Percentiles rank a stretch among this genome's conserved stretches.
These are phyloP conservation scores for Pelagia noctiluca DNA, from an alignment of 30 jellyfish, hydroid and myxozoan species.

Conservation along the genomic window DNA sequence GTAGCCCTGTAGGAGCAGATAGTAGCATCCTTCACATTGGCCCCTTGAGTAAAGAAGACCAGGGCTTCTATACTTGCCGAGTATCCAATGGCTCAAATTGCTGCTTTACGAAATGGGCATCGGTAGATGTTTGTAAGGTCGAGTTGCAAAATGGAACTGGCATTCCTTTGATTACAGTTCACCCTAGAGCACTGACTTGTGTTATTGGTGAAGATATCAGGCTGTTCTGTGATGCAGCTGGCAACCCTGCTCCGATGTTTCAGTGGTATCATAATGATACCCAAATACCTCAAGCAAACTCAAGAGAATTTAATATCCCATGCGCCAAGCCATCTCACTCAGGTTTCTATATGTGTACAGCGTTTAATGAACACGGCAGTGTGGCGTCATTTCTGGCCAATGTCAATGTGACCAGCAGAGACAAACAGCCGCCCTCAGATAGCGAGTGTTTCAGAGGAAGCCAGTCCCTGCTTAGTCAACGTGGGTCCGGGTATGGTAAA, in stretches of 20 bases:
- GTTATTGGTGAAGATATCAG: conserved; percentile 55
- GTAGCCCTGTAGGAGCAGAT: conserved; percentile 7
- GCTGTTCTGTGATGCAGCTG: conserved; percentile 88
- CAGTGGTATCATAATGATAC: conserved; percentile 79
- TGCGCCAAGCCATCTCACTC: conserved; percentile 40
- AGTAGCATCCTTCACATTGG: conserved; percentile 35
- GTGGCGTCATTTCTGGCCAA: conserved; percentile 68
- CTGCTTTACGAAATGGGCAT: conserved; percentile 78
- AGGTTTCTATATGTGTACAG: conserved; percentile 77
- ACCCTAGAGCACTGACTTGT: conserved; percentile 72
- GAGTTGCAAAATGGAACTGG: conserved; percentile 4
- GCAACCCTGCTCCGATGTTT: conserved; percentile 88
- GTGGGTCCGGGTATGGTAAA: neutral
- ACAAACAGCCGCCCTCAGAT: conserved; percentile 4
- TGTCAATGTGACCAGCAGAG: conserved; percentile 34
- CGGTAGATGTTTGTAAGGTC: conserved; percentile 60
- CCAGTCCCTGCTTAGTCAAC: conserved; percentile 17
- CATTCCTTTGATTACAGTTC: conserved; percentile 79
- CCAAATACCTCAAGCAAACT: conserved; percentile 50
- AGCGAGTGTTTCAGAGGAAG: conserved; percentile 44
- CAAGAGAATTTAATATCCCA: conserved; percentile 34
- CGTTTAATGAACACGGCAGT: conserved; percentile 72
- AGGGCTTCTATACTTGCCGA: conserved; percentile 81
- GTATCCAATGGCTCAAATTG: conserved; percentile 59
- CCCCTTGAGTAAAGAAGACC: conserved; percentile 17